Evolutionary conservation across 2,888 invertebrate genomes (phyloP), one percentile per base, ranked within the genome.

Genomic region (Pseudoips prasinana): DNA sequence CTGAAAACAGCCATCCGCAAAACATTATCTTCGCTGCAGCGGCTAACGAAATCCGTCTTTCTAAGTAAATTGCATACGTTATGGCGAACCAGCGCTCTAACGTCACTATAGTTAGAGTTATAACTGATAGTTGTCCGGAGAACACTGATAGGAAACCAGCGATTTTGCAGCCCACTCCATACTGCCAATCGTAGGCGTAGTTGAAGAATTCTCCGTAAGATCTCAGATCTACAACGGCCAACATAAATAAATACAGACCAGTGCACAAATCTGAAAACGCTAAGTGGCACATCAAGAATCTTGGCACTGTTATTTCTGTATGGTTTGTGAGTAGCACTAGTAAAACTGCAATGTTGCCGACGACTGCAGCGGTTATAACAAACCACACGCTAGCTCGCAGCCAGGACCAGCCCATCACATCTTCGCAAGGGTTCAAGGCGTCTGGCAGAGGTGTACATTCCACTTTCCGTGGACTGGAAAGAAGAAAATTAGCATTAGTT

Each of bases 141-240:
- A 96, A 96, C 0, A 96, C 95, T 0, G 96, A 96, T 29, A 97
- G 82, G 70, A 97, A 96, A 0, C 97, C 97, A 0, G 96, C 96
- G 5, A 95, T 90, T 67, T 94, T 92, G 73, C 97, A 97, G 0
- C 97, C 96, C 25, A 92, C 73, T 30, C 95, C 94, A 41, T 88
- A 88, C 78, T 97, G 97, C 97, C 97, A 97, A 64, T 94, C 93
- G 59, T 94, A 96, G 1, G 97, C 97, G 73, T 94, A 94, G 74
- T 96, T 96, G 77, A 96, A 96, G 82, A 96, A 97, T 47, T 93
- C 93, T 1, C 96, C 95, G 60, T 94, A 93, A 0, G 96, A 96
- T 54, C 93, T 92, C 0, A 94, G 88, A 77, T 98, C 97, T 63
- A 96, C 94, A 0, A 94, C 92, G 0, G 97, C 97, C 22, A 97